These are phyloP conservation scores for Pollimyrus isidori DNA, from an alignment of 2,113 vertebrate genomes.

Conservation along the genomic window DNA sequence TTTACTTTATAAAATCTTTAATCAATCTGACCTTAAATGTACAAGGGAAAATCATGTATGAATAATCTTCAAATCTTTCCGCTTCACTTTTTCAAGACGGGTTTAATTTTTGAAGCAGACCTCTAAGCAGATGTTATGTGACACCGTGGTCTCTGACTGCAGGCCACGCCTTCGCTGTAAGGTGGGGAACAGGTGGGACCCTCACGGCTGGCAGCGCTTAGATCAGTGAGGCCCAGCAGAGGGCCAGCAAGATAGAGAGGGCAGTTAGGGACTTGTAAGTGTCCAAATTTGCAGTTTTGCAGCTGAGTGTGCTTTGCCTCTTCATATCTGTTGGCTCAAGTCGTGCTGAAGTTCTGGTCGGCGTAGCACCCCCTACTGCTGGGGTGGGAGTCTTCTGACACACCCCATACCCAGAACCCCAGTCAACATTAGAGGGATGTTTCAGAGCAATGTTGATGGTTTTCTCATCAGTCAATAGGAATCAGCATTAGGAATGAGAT, in stretches of 20 bases:
- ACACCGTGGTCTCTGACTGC: conserved; percentile 37
- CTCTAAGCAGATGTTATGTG: conserved; percentile 42
- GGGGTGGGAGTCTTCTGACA: neutral
- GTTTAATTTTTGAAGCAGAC: neutral
- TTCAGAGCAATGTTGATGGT: neutral
- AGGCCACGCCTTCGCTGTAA: conserved; percentile 24
- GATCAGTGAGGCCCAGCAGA: neutral
- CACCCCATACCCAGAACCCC: neutral
- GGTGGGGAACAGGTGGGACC: conserved; percentile 51
- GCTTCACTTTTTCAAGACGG: neutral
- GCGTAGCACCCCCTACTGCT: neutral
- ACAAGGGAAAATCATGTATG: neutral
- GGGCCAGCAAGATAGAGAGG: neutral
- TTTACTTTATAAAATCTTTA: neutral
- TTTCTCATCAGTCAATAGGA: neutral
- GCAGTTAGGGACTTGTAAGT: neutral
- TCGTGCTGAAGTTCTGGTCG: neutral
- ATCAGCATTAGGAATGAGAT: neutral
- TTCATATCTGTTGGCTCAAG: neutral
- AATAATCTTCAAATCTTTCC: neutral
- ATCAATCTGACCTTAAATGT: neutral
- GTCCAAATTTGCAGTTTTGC: neutral
- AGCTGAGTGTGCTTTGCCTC: neutral
- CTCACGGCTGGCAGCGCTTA: conserved; percentile 15
- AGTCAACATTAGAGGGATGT: neutral